Base-by-base conservation (phyloP, 2,113 vertebrate species). In the Rallus limicola region DNA sequence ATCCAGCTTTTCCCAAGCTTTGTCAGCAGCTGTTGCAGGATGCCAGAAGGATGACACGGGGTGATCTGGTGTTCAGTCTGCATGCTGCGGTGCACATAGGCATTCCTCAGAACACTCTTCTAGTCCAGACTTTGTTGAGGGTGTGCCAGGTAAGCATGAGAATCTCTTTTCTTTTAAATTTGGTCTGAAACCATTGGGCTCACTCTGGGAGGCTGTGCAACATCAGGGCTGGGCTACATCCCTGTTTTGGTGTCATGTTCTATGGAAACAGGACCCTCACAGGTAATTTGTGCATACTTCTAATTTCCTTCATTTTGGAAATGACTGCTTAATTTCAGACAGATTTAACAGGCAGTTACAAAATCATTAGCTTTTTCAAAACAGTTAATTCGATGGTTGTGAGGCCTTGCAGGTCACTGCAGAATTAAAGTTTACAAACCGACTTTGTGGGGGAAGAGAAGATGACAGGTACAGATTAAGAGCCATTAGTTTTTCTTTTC, bases 101-200 rank as follows among this genome's bases (percentile, higher is more conserved):
- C 1, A 90, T 99, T 56, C 96, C 98, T 12, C 99, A 99, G 91
- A 96, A 95, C 31, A 99, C 99, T 14, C 97, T 97, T 1, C 97
- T 99, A 3, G 93, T 99, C 28, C 99, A 99, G 97, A 99, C 98
- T 7, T 96, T 99, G 65, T 92, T 99, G 42, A 98, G 99, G 48
- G 82, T 97, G n/a, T 98, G 98, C 56, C 99, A 99, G 98, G 99
- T 99, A 97, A 97, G 95, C 50, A 12, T 36, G 50, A 65, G 13
- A 67, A 74, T 26, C n/a, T 40, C 5, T 28, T 29, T 50, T 59
- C 31, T 84, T 25, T 23, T 42, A 2, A 34, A 3, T 58, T 23
- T 24, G 83, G 52, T 44, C 28, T 69, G 50, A 55, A 76, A 44
- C 17, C 13, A 46, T 0, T 0, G 5, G 34, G 9, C 16, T 63